Percentiles rank a stretch among this genome's conserved stretches.
Evolutionary conservation across 2,797 vertebrate genomes (phyloP).

Genomic region (Pelodytes ibericus): DNA sequence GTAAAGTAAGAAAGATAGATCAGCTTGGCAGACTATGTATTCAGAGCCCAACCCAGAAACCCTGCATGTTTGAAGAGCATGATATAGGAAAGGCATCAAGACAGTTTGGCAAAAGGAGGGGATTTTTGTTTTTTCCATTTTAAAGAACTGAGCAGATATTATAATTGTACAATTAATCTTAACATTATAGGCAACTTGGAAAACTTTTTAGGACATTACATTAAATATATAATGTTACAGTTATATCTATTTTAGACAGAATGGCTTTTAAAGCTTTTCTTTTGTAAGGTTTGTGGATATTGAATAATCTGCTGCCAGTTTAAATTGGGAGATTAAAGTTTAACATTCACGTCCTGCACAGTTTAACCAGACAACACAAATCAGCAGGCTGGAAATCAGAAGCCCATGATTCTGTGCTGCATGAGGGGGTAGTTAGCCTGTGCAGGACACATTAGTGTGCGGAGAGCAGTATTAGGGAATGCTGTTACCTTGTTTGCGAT

Average conservation of each 20-base stretch:
- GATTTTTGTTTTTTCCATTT: not conserved
- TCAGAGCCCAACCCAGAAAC: not conserved
- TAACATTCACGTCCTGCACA: conserved; percentile 29
- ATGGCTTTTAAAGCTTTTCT: conserved; percentile 45
- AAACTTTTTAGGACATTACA: conserved; percentile 51
- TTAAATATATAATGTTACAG: conserved; percentile 29
- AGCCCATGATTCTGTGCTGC: not conserved
- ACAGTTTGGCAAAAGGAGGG: not conserved
- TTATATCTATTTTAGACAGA: conserved; percentile 37
- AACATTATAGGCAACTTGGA: conserved; percentile 53
- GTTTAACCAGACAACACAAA: conserved; percentile 19
- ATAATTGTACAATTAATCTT: conserved; percentile 43
- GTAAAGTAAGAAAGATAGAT: conserved; percentile 20
- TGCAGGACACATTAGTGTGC: conserved; percentile 37
- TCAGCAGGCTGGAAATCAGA: not conserved
- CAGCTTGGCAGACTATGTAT: not conserved
- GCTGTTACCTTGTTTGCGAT: conserved; percentile 97
- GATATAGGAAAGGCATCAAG: not conserved
- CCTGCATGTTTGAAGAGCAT: not conserved
- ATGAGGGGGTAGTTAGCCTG: conserved; percentile 1
- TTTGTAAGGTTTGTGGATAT: conserved; percentile 22
- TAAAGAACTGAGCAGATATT: conserved; percentile 45
- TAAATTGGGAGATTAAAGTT: conserved; percentile 38
- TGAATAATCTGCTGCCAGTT: conserved; percentile 52
- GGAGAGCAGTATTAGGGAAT: conserved; percentile 70